These are phyloP conservation scores for Crepidodera aurea DNA, from an alignment of 2,888 invertebrate genomes.

Conservation along the genomic window DNA sequence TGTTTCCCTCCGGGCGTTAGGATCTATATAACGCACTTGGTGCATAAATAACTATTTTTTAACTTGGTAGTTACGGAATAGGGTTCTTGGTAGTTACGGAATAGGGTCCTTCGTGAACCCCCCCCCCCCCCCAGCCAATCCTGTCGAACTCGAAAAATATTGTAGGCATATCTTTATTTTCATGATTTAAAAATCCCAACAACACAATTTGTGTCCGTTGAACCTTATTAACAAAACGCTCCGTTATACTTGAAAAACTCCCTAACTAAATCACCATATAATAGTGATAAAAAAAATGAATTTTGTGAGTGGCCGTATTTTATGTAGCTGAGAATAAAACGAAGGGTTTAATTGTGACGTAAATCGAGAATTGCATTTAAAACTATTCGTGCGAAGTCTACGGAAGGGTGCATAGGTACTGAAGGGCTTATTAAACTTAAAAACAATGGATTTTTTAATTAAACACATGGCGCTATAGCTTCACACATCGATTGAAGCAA, in stretches of 20 bases:
- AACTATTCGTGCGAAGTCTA: constrained; percentile 57
- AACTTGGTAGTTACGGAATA: no score
- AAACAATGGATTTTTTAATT: constrained; percentile 63
- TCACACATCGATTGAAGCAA: constrained; percentile 61
- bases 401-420: constrained; percentile 56
- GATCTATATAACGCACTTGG: no score
- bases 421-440: constrained; percentile 62
- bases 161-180: no score
- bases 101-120: no score
- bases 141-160: no score
- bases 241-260: constrained; percentile 19
- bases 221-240: not conserved
- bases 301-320: constrained; percentile 37
- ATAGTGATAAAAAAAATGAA: constrained; percentile 40
- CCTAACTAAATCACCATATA: constrained; percentile 36
- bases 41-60: no score
- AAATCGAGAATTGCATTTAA: constrained; percentile 55
- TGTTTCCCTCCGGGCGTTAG: no score
- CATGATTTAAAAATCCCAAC: no score
- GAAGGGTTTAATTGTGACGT: constrained; percentile 40
- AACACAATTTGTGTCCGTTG: not conserved
- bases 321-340: constrained; percentile 37
- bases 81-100: no score
- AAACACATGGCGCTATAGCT: constrained; percentile 60
- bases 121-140: no score